Base-by-base conservation (phyloP, 2,888 invertebrate species). In the Eupithecia subfuscata region DNA sequence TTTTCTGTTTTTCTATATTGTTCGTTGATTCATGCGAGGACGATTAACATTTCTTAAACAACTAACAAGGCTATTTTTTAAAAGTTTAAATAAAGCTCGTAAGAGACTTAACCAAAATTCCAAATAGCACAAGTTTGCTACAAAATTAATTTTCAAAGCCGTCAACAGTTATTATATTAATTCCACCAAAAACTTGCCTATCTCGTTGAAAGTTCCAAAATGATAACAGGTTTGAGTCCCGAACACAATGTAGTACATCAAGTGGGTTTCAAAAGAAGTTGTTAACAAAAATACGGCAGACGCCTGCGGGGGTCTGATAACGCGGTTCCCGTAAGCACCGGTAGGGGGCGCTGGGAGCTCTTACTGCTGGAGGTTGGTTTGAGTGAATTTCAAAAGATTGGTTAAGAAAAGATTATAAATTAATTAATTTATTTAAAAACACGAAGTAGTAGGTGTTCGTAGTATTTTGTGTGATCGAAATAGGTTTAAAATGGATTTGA, bases 241-340 rank as follows among this genome's bases (percentile, higher is more conserved):
- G 45, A 65, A 60, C 83, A 87, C 89, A 89, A 85, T 88, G 84
- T 85, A 84, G 82, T 81, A 82, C 81, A 80, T 82, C 84, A 86
- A 87, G 88, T 92, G 91, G 87, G 91, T 89, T 90, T 91, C 89
- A 89, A 91, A 92, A 93, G 92, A 94, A 93, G 92, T 94, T 93
- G 93, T 93, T 94, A 93, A 91, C 92, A 93, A 94, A 94, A 94
- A 94, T 94, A 92, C 89, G 86, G 85, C 81, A 84, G 83, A 84
- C 86, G 94, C 92, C 94, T 94, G 94, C 90, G 89, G 90, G 88
- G 81, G 82, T 81, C 84, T 86, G 94, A 94, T 94, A 94, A 93
- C 91, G 83, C 85, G 83, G 88, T 87, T 89, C 89, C 87, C 84
- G 84, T 71, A 73, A 74, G 71, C 76, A 70, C 70, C 73, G 75